Base-by-base conservation (phyloP, 2,113 vertebrate species). In the Capra hircus region DNA sequence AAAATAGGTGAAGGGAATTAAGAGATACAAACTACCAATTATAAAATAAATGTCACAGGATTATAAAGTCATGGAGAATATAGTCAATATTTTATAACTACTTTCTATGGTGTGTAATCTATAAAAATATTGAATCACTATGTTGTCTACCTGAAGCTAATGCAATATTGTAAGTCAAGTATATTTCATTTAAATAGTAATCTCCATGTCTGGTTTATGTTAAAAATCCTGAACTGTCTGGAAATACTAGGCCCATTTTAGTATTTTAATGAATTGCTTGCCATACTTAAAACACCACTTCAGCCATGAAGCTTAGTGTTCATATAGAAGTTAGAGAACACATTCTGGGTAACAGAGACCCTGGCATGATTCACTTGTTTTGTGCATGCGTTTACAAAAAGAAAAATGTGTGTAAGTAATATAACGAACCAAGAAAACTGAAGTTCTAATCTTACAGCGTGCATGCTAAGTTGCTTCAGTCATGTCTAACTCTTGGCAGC, bases 211-310 rank as follows among this genome's bases (percentile, higher is more conserved):
- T 92, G 64, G 33, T 89, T 84, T 53, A 28, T 78, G 40, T 78
- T 77, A 84, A 89, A 74, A 88, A 50, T 15, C 36, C 25, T 81
- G 33, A 45, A 40, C 17, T 45, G 27, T 33, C 30, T 82, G 53
- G 5, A 11, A 48, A 57, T 43, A 43, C 5, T 8, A 88, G 55
- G 6, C n/a, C 95, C 98, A 94, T 40, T 33, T 71, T 77, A 36
- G 91, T 98, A 28, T 96, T 8, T 88, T 91, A 97, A 97, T 94
- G 97, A 85, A 77, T 97, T 94, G 60, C 96, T 88, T 97, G 40
- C 95, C 91, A 81, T 97, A 92, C 96, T 98, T 98, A 85, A 95
- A 97, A 96, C 93, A 98, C 96, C 94, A 96, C 86, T 94, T 98
- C 96, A 94, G 17, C 2, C 97, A 90, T 94, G 97, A 97, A 98